These are phyloP conservation scores for Xenopus laevis DNA, from an alignment of 2,113 vertebrate genomes.

Conservation along the genomic window DNA sequence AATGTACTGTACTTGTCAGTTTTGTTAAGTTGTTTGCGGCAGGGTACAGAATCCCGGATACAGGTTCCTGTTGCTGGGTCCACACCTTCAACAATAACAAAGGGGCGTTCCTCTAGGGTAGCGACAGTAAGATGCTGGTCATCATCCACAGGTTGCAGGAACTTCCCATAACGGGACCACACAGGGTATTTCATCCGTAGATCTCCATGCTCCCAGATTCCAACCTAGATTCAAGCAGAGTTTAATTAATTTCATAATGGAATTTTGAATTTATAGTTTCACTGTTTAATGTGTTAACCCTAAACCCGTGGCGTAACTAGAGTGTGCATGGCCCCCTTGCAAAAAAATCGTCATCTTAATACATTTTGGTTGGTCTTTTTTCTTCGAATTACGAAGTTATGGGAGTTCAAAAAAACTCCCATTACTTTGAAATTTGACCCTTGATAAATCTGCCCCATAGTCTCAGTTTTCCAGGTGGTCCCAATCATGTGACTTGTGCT, in stretches of 20 bases:
- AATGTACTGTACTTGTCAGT: slow-evolving; percentile 67
- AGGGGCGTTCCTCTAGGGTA: slow-evolving; percentile 89
- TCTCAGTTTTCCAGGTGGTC: too few species aligned
- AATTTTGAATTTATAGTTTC: too few species aligned
- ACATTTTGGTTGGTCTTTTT: too few species aligned
- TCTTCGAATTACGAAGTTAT: too few species aligned
- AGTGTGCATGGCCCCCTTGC: rapidly evolving
- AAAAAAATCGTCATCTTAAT: too few species aligned
- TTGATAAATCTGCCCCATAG: too few species aligned
- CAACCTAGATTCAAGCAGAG: slow-evolving; percentile 70
- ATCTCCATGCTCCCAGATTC: slow-evolving; percentile 86
- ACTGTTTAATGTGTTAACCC: too few species aligned
- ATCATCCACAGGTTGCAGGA: slow-evolving; percentile 85
- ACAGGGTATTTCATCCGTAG: slow-evolving; percentile 80
- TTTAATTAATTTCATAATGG: neutral
- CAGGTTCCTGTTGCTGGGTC: slow-evolving; percentile 87
- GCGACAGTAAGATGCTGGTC: slow-evolving; percentile 87
- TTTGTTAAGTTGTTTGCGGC: slow-evolving; percentile 79
- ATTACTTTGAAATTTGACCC: too few species aligned
- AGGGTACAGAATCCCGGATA: slow-evolving; percentile 91
- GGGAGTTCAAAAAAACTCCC: too few species aligned
- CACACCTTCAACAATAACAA: slow-evolving; percentile 88
- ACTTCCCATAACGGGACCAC: slow-evolving; percentile 85
- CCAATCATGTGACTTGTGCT: too few species aligned
- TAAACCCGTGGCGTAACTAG: too few species aligned